Conservation (phyloP, 1,140 invertebrate species). For the Plodia interpunctella region DNA sequence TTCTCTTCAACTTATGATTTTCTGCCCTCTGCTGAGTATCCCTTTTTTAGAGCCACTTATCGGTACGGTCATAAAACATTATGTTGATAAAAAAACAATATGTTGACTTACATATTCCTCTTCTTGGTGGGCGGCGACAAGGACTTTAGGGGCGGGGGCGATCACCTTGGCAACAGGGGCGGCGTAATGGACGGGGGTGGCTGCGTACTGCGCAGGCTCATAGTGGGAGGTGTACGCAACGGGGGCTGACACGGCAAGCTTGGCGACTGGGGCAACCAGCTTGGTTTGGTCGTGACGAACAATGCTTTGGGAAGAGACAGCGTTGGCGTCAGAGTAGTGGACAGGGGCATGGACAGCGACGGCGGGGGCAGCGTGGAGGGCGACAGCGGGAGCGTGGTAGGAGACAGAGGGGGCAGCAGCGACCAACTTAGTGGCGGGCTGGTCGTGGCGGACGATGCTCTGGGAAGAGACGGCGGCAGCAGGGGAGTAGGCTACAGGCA, state of each 20-base stretch:
- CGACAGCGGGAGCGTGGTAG: conserved; percentile 25
- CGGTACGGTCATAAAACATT: no score
- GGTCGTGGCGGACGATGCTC: conserved; percentile 41
- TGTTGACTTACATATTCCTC: conserved; percentile 20
- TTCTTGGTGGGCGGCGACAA: conserved; percentile 19
- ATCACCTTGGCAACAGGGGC: conserved; percentile 36
- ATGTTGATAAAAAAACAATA: no score
- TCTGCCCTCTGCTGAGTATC: no score
- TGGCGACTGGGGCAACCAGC: conserved; percentile 17
- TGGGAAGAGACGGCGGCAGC: conserved; percentile 45
- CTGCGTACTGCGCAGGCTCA: conserved; percentile 20
- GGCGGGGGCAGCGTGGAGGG: conserved; percentile 14
- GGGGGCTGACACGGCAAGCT: conserved; percentile 1
- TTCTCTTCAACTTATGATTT: no score
- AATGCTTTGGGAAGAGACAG: conserved; percentile 46
- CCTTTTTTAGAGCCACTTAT: no score
- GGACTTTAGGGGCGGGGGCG: conserved; percentile 21
- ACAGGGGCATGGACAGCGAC: conserved; percentile 19
- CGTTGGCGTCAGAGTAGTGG: conserved; percentile 37
- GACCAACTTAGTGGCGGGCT: conserved; percentile 10
- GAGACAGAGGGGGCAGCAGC: conserved; percentile 1
- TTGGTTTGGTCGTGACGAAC: conserved; percentile 31
- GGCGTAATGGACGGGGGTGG: conserved; percentile 37
- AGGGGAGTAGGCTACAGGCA: conserved; percentile 39
- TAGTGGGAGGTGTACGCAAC: conserved; percentile 7